Evolutionary conservation across 2,113 vertebrate species (phyloP).

Genomic region (Takifugu flavidus): DNA sequence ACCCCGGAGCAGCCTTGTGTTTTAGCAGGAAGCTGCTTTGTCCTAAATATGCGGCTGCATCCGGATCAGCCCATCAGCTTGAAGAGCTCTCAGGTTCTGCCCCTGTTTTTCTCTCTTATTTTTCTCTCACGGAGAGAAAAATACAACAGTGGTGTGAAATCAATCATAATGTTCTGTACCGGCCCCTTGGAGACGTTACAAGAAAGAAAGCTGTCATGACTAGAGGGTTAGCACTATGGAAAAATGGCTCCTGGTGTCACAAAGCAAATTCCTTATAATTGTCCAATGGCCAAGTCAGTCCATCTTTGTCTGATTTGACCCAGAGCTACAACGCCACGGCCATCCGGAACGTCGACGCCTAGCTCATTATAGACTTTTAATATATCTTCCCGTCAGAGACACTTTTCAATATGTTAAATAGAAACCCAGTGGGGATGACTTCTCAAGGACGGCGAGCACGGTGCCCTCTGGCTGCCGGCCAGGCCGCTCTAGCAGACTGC

Average conservation of each 20-base stretch:
- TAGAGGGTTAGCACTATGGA: slow-evolving; percentile 54
- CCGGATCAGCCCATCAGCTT: slow-evolving; percentile 38
- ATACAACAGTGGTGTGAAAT: slow-evolving; percentile 66
- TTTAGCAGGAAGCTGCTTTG: slow-evolving; percentile 48
- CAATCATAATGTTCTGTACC: slow-evolving; percentile 64
- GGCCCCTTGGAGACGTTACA: slow-evolving; percentile 59
- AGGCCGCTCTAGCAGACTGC: slow-evolving; percentile 76
- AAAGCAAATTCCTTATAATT: slow-evolving; percentile 74
- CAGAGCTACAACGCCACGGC: slow-evolving; percentile 64
- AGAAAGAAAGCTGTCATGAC: slow-evolving; percentile 70
- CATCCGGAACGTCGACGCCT: slow-evolving; percentile 57
- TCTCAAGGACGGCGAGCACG: slow-evolving; percentile 72
- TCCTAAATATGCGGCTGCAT: slow-evolving; percentile 52
- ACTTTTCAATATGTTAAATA: slow-evolving; percentile 77
- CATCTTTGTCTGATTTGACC: slow-evolving; percentile 74
- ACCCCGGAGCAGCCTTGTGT: slow-evolving; percentile 31
- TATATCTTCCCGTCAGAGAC: slow-evolving; percentile 74
- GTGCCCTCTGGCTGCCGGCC: slow-evolving; percentile 77
- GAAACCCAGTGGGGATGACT: slow-evolving; percentile 71
- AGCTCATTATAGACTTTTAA: slow-evolving; percentile 75
- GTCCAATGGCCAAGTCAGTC: slow-evolving; percentile 60
- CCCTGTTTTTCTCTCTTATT: slow-evolving; percentile 24
- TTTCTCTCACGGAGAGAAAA: slow-evolving; percentile 47
- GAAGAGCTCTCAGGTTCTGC: slow-evolving; percentile 40
- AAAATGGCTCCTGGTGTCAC: slow-evolving; percentile 67